phyloP scores from a whole-genome alignment of 2,797 vertebrate genomes.

The Chiroxiphia lanceolata region DNA sequence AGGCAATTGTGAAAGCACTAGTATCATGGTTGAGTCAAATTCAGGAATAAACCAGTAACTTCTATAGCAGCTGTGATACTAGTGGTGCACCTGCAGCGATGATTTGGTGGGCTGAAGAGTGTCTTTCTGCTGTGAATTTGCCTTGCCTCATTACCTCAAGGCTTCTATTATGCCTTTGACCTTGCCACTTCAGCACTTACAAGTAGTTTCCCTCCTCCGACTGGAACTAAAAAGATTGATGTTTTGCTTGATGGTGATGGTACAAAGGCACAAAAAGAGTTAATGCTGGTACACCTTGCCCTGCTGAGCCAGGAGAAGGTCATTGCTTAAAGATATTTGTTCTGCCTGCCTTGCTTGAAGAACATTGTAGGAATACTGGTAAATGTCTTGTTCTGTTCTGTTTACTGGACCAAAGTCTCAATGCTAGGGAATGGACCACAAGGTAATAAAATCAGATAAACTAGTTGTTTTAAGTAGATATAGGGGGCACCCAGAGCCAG shows the following conservation, averaged over 20 bases:
- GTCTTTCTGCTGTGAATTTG: neutral
- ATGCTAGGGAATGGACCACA: too few relatives aligned
- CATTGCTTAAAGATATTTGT: too few relatives aligned
- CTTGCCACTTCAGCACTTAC: neutral
- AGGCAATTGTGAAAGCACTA: neutral
- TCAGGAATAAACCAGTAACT: neutral
- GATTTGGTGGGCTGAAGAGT: neutral
- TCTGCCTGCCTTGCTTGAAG: too few relatives aligned
- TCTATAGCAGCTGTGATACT: neutral
- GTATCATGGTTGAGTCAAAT: neutral
- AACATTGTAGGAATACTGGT: too few relatives aligned
- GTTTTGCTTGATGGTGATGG: neutral
- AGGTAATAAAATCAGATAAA: too few relatives aligned
- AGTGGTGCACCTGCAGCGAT: neutral
- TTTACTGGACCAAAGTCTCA: too few relatives aligned
- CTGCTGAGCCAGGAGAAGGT: too few relatives aligned
- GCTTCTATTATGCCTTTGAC: neutral
- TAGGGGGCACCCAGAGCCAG: too few relatives aligned
- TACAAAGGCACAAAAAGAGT: too few relatives aligned
- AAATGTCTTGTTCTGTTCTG: too few relatives aligned
- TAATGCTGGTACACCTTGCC: too few relatives aligned
- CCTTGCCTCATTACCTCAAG: neutral
- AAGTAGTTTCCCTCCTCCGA: neutral
- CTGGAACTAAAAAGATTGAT: neutral
- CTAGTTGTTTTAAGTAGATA: too few relatives aligned